Evolutionary conservation across 1,140 invertebrate genomes (phyloP).

Genomic region (Bombus picipes): DNA sequence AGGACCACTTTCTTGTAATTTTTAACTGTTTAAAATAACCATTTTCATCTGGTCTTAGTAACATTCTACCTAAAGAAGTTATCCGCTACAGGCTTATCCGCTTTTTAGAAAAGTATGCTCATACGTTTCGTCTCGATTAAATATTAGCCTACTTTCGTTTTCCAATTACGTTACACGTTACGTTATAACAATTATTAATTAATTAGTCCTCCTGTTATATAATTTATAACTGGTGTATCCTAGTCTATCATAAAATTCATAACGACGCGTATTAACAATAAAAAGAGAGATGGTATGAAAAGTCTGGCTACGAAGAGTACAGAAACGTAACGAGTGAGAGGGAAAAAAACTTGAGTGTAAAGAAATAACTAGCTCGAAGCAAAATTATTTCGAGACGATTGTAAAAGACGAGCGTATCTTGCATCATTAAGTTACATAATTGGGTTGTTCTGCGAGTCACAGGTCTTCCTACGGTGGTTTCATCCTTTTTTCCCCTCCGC

Average conservation of each 20-base stretch:
- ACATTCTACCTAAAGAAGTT: too few relatives aligned
- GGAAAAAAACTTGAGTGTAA: neutral
- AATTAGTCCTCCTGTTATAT: neutral
- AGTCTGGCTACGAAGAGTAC: too few relatives aligned
- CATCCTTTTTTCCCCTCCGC: too few relatives aligned
- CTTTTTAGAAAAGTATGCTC: neutral
- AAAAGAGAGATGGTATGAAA: neutral
- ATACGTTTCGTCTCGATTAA: neutral
- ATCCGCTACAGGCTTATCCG: too few relatives aligned
- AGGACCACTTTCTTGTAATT: too few relatives aligned
- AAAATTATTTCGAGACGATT: slow-evolving; percentile 4
- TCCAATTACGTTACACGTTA: neutral
- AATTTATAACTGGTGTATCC: neutral
- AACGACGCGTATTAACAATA: neutral
- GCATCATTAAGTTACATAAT: slow-evolving; percentile 1
- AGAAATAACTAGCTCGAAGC: neutral
- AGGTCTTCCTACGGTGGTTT: neutral
- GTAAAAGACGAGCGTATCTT: neutral
- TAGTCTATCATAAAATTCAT: neutral
- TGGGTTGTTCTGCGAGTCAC: neutral
- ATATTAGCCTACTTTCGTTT: neutral
- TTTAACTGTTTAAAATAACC: too few relatives aligned
- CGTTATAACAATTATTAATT: neutral
- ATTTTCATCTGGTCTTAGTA: too few relatives aligned
- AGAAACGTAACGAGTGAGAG: neutral